Evolutionary conservation across 2,797 vertebrate genomes (phyloP).

Genomic region (Hirundo rustica): DNA sequence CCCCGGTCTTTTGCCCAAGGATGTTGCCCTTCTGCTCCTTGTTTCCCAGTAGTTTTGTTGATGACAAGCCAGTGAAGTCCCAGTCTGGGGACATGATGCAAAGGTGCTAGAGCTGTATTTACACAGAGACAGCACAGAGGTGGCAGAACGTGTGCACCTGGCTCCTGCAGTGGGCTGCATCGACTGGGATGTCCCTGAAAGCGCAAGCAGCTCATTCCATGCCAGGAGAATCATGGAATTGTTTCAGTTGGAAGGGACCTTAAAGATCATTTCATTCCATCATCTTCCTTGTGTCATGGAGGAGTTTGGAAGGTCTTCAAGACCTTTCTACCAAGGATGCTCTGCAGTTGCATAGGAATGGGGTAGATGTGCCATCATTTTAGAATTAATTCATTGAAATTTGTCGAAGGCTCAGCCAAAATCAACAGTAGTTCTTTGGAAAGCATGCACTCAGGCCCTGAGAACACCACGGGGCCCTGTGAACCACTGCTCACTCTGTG

Average conservation of each 20-base stretch:
- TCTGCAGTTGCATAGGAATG: not conserved
- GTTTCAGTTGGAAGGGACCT: not conserved
- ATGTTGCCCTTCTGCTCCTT: not conserved
- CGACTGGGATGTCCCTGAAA: not conserved
- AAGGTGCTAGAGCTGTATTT: not conserved
- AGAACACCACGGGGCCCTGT: not conserved
- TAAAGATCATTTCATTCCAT: not conserved
- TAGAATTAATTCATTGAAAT: conserved; percentile 13
- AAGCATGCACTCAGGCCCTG: not conserved
- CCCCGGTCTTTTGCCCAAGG: not conserved
- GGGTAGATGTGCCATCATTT: not conserved
- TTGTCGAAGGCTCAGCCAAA: not conserved
- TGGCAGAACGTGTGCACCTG: not conserved
- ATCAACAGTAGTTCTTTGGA: not conserved
- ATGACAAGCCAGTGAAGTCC: not conserved
- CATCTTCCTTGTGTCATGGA: not conserved
- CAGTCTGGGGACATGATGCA: not conserved
- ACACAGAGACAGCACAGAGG: not conserved
- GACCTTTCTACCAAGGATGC: not conserved
- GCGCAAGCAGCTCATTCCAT: not conserved
- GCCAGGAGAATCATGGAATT: not conserved
- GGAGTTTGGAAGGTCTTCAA: not conserved
- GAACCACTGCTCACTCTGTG: not conserved
- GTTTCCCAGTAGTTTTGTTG: not conserved
- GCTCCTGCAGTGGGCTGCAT: not conserved